Conservation (phyloP, 2,888 invertebrate genomes). For the Metallyticus violacea region DNA sequence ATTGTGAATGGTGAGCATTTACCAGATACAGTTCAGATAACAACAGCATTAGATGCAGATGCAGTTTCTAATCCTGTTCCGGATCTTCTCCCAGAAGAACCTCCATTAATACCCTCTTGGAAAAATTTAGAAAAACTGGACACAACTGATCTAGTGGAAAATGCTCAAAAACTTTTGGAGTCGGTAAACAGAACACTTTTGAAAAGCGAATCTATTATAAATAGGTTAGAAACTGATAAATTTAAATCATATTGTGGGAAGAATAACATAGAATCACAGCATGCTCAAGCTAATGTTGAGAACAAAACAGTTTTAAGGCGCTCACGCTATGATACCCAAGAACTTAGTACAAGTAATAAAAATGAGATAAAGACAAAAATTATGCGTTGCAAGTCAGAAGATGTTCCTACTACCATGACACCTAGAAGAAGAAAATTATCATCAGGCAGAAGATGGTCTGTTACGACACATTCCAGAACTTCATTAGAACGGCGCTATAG, state of each 20-base stretch:
- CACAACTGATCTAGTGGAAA: constrained; percentile 46
- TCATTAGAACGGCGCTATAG: constrained; percentile 32
- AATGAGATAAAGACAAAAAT: background rate
- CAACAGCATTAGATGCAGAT: background rate
- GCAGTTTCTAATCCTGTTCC: background rate
- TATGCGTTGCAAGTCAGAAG: background rate
- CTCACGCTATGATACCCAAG: background rate
- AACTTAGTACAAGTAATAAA: background rate
- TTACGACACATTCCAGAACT: background rate
- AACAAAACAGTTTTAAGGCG: background rate
- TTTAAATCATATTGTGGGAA: background rate
- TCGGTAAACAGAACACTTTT: constrained; percentile 48
- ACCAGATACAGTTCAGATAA: background rate
- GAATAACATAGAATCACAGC: background rate
- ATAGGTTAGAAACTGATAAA: background rate
- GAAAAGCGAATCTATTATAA: constrained; percentile 43
- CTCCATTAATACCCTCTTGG: constrained; percentile 8
- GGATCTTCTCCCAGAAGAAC: background rate
- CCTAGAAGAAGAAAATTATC: constrained; percentile 19
- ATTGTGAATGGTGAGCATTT: background rate
- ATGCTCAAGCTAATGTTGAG: background rate
- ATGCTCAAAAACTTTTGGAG: constrained; percentile 47
- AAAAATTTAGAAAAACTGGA: constrained; percentile 30
- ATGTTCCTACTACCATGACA: background rate
- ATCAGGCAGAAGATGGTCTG: constrained; percentile 27